Base-by-base conservation (phyloP, 2,888 invertebrate species). In the Limnephilus marmoratus region DNA sequence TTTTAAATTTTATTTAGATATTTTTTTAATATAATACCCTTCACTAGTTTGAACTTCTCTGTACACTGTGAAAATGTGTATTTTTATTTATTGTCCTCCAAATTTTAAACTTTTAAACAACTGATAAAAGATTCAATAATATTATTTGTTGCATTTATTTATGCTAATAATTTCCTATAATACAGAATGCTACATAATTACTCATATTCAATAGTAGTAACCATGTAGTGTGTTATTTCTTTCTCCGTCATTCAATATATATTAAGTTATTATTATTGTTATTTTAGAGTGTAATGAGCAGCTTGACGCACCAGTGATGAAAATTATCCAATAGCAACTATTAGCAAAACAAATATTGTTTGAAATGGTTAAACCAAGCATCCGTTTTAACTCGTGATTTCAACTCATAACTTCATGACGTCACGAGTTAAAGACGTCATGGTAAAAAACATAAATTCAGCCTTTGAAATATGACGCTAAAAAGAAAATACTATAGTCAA, bases 31-130 rank as follows among this genome's bases (percentile, higher is more conserved):
- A n/a, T 7, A 24, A 68, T 68, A n/a, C n/a, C 68, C 68, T 24
- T 49, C 18, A 87, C n/a, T 87, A 49, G 12, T 89, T 86, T 89
- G 81, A 89, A 37, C 88, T 89, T 37, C 80, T 80, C 88, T 5
- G 34, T 81, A 81, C 81, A 89, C 88, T 81, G 88, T 89, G n/a
- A 34, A 89, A 89, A 88, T 31, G 11, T 80, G 2, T 88, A 81
- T 88, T 41, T 88, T 37, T 88, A 88, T 15, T 34, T 37, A 41
- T 24, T 37, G 80, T 80, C 80, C 88, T 37, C 88, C 80, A 80
- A 80, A 80, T 11, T 88, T 31, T 34, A 12, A 86, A 41, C 29
- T 45, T 45, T 45, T 15, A 12, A 41, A 86, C 2, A 68, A 86
- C 29, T 49, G 49, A 86, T 41, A 86, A 41, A 85, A 49, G 37